phyloP scores from a whole-genome alignment of 92 coral and sea anemone species.

The Pocillopora meandrina region DNA sequence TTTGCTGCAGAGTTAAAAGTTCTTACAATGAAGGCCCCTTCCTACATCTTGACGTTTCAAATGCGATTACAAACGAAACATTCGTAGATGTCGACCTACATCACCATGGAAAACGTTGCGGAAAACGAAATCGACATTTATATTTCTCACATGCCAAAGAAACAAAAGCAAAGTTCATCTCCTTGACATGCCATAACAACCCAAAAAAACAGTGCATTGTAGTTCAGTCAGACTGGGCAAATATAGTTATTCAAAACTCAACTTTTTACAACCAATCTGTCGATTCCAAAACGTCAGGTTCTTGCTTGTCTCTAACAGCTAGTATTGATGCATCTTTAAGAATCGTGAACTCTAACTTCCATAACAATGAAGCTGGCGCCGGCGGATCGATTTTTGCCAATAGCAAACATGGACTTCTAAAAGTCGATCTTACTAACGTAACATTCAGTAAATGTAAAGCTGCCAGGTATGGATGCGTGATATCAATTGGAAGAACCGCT shows the following conservation, averaged over 20 bases:
- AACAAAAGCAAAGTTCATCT: background rate
- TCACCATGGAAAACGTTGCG: background rate
- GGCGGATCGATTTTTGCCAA: conserved; percentile 13
- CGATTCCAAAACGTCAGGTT: background rate
- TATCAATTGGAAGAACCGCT: conserved; percentile 4
- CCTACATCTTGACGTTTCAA: background rate
- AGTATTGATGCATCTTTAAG: background rate
- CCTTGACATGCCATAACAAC: background rate
- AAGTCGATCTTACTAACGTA: conserved; percentile 1
- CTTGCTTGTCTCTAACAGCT: conserved; percentile 5
- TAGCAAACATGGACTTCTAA: background rate
- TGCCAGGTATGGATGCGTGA: conserved; percentile 10
- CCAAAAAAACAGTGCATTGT: conserved; percentile 2
- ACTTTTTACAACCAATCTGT: background rate
- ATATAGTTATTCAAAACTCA: conserved; percentile 9
- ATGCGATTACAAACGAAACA: conserved; percentile 2
- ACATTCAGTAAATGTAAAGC: background rate
- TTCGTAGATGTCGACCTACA: background rate
- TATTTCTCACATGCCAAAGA: background rate
- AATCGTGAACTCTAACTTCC: background rate
- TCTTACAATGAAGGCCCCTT: conserved; percentile 15
- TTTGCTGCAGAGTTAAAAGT: background rate
- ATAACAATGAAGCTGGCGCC: background rate
- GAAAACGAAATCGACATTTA: background rate
- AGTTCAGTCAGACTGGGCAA: conserved; percentile 3